Evolutionary conservation across 2,888 invertebrate genomes (phyloP), one percentile per base, ranked within the genome.

Genomic region (Malacosoma neustria): DNA sequence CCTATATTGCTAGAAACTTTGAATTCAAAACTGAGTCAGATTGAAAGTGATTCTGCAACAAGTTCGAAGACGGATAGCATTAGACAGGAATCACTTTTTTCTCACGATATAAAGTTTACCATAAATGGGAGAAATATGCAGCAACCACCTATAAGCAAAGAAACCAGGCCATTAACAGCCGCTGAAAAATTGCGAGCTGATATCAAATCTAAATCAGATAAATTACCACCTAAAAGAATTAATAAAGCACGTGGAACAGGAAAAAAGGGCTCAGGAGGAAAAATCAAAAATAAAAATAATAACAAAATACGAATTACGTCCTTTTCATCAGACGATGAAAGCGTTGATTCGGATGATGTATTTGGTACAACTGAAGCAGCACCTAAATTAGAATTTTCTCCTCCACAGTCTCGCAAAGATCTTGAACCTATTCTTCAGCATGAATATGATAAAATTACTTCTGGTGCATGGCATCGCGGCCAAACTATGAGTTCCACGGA

Each of bases 401-500:
- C 92, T 1, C 92, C 92, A 2, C 92, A 92, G 57, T 92, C 92
- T 30, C 87, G 92, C 4, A 92, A 92, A 67, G 92, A 92, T 59
- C 89, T 92, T 53, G 92, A 92, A 62, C 92, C 92, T 0, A 92
- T 92, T 41, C 64, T 92, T 29, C 91, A 91, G 57, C 88, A 89
- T 40, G 92, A 92, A 61, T 92, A 92, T 38, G 92, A 91, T 61
- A 88, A 91, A 54, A 87, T 90, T 6, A 89, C 89, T 12, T 89
- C 90, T 1, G 90, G 89, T 0, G 89, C 89, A 14, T 90, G 90
- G 90, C 89, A 89, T 37, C 81, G 90, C 48, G 90, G 90, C 0
- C 92, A 92, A 69, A 90, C 90, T 1, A 92, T 92, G 92, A 92
- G 92, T 49, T 92, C 92, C 0, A 92, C 92, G 0, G 92, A 92